These are phyloP conservation scores for Galerucella calmariensis DNA, from an alignment of 2,888 invertebrate genomes.

Conservation along the genomic window DNA sequence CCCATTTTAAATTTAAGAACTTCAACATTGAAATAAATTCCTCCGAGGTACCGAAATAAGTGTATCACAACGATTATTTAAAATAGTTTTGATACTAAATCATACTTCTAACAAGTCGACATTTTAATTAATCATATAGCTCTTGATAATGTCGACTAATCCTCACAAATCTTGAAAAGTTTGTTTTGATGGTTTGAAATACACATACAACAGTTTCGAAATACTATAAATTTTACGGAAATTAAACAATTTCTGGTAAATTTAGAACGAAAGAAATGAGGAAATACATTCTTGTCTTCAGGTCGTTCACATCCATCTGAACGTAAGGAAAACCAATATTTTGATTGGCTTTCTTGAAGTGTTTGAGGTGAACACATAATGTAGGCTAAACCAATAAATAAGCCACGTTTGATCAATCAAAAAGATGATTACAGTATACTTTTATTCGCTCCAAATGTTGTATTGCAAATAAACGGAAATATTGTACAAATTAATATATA, in stretches of 20 bases:
- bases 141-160: slow-evolving; percentile 11
- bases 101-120: not conserved
- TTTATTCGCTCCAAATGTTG: too few relatives aligned
- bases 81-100: not conserved
- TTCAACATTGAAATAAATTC: not conserved
- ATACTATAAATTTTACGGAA: slow-evolving; percentile 4
- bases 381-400: not conserved
- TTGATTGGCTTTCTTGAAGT: too few relatives aligned
- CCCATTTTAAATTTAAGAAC: too few relatives aligned
- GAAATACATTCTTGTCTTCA: slow-evolving; percentile 10
- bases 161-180: slow-evolving; percentile 12
- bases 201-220: slow-evolving; percentile 1
- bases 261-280: slow-evolving; percentile 19
- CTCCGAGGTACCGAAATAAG: not conserved
- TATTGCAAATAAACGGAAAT: not conserved
- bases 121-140: not conserved
- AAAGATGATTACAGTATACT: too few relatives aligned
- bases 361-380: not conserved
- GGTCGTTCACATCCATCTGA: slow-evolving; percentile 8
- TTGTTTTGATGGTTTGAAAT: slow-evolving; percentile 12
- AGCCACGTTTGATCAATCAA: not conserved
- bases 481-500: not conserved
- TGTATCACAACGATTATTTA: not conserved
- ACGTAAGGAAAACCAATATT: too few relatives aligned
- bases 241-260: slow-evolving; percentile 16